A percentile compares a stretch with the other conserved stretches of the same genome.
phyloP scores from a whole-genome alignment of 2,888 invertebrate genomes.

The Hyppa rectilinea region DNA sequence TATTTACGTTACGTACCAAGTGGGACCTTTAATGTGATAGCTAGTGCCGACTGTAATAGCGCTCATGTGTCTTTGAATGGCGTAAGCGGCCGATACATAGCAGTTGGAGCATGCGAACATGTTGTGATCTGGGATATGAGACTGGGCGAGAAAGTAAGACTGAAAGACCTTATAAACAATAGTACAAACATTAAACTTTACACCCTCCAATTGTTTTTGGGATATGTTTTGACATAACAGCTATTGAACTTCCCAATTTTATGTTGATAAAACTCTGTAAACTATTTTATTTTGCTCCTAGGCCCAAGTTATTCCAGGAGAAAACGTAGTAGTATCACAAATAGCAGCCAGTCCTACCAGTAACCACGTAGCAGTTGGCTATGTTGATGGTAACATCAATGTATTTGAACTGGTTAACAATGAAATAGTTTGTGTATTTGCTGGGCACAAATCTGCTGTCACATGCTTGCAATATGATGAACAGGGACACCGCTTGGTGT shows the following conservation, averaged over 20 bases:
- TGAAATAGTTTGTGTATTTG: conserved; percentile 93
- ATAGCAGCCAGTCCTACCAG: conserved; percentile 94
- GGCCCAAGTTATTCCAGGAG: conserved; percentile 95
- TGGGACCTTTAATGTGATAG: conserved; percentile 97
- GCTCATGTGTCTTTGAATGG: conserved; percentile 94
- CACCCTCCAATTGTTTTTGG: neutral
- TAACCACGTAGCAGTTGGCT: conserved; percentile 96
- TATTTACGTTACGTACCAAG: conserved; percentile 96
- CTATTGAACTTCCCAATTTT: neutral
- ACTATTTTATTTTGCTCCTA: conserved; percentile 73
- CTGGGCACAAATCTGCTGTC: conserved; percentile 96
- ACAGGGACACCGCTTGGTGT: conserved; percentile 95
- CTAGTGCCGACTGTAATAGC: conserved; percentile 94
- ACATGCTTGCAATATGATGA: conserved; percentile 96
- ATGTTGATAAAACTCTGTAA: neutral
- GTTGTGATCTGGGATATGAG: conserved; percentile 98
- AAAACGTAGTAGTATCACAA: conserved; percentile 94
- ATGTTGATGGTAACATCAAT: conserved; percentile 96
- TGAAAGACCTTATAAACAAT: neutral
- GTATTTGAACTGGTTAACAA: conserved; percentile 94
- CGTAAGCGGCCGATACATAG: conserved; percentile 95
- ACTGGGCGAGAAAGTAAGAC: conserved; percentile 94
- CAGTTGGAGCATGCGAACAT: conserved; percentile 98
- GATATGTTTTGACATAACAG: neutral
- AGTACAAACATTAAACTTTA: neutral